These are phyloP conservation scores for Psilopsiagon aurifrons DNA, from an alignment of 2,113 vertebrate species.

Conservation along the genomic window DNA sequence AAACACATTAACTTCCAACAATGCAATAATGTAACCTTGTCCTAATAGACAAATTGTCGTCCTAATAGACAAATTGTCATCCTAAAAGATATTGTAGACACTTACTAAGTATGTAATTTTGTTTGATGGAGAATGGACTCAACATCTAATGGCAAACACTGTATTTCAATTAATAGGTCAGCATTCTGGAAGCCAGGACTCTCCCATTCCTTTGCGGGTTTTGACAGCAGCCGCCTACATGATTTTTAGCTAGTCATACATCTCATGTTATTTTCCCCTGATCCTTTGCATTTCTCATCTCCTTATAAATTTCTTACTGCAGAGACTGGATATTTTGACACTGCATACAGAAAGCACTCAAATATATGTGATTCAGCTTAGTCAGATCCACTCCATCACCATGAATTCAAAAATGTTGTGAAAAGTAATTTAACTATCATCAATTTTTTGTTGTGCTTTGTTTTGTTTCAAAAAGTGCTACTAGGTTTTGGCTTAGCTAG, in stretches of 20 bases:
- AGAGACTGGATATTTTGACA: neutral
- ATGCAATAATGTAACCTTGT: neutral
- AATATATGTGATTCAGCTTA: neutral
- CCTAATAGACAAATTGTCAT: neutral
- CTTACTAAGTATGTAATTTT: neutral
- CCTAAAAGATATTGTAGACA: neutral
- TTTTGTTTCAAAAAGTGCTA: neutral
- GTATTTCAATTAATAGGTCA: neutral
- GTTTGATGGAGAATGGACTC: neutral
- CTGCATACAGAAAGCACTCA: neutral
- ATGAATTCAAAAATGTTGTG: neutral
- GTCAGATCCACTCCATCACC: accelerated
- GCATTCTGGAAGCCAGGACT: neutral
- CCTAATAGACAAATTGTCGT: neutral
- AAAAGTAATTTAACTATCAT: neutral
- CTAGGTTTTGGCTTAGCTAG: neutral
- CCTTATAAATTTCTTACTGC: neutral
- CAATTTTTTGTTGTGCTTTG: too few relatives aligned
- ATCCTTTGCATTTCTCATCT: neutral
- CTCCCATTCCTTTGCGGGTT: neutral
- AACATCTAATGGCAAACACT: neutral
- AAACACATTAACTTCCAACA: neutral
- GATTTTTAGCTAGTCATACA: neutral
- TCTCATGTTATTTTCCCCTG: neutral
- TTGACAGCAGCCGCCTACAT: neutral